Conservation (phyloP, 1,140 invertebrate species). For the Bombus haemorrhoidalis region DNA sequence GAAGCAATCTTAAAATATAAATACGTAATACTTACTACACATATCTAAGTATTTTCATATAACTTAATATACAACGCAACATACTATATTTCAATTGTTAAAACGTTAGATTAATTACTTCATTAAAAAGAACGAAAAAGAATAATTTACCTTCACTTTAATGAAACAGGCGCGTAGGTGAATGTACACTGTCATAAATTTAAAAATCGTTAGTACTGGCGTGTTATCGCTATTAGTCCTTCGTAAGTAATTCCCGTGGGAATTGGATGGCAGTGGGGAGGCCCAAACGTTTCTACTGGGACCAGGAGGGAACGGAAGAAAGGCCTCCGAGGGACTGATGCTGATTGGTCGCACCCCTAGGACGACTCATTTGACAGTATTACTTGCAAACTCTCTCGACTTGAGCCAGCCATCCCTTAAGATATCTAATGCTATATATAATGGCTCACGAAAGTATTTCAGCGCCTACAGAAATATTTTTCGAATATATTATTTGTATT, state of each 20-base stretch:
- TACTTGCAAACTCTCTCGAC: constrained; percentile 50
- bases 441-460: neutral
- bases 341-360: constrained; percentile 75
- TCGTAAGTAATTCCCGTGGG: constrained; percentile 79
- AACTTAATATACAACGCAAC: too few relatives aligned
- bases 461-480: neutral
- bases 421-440: constrained; percentile 16
- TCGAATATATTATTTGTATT: too few relatives aligned
- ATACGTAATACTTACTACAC: too few relatives aligned
- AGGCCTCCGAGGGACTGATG: constrained; percentile 72
- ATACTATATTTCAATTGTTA: neutral
- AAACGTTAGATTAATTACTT: neutral
- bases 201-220: neutral
- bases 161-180: neutral
- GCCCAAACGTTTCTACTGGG: constrained; percentile 60
- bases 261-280: constrained; percentile 69
- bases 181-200: neutral
- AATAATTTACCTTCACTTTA: neutral
- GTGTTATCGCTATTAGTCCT: constrained; percentile 75
- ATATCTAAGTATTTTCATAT: too few relatives aligned
- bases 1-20: too few relatives aligned
- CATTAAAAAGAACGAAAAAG: neutral
- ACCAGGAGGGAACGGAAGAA: constrained; percentile 58
- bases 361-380: constrained; percentile 62
- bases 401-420: constrained; percentile 44